Percentiles rank a stretch among this genome's conserved stretches.
phyloP scores from a whole-genome alignment of 23 tunicate genomes.

The Halocynthia roretzi region DNA sequence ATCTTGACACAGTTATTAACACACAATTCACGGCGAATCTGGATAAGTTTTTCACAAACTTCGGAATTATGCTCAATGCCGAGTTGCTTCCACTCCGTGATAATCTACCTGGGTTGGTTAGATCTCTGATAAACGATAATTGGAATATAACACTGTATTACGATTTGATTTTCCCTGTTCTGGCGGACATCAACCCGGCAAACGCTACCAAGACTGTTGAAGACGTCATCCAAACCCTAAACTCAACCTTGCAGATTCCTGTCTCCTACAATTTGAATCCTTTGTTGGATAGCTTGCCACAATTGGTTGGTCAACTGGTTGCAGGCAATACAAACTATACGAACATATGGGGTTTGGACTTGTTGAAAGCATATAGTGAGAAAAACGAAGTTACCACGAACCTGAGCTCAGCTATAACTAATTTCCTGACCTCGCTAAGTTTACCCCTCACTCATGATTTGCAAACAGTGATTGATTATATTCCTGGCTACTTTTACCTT shows the following conservation, averaged over 20 bases:
- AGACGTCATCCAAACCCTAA: slow-evolving; percentile 9
- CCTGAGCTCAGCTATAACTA: too few species aligned
- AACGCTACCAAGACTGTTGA: background rate
- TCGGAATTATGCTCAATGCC: background rate
- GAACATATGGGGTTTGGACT: slow-evolving; percentile 6
- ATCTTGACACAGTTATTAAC: slow-evolving; percentile 8
- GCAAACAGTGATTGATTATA: slow-evolving; percentile 1
- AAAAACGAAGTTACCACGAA: background rate
- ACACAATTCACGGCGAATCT: background rate
- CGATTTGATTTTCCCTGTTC: slow-evolving; percentile 5
- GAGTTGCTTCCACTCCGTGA: background rate
- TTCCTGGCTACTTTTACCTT: slow-evolving; percentile 13
- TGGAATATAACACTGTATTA: slow-evolving; percentile 8
- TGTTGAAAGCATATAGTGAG: slow-evolving; percentile 10
- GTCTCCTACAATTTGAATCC: background rate
- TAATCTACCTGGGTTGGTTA: slow-evolving; percentile 1
- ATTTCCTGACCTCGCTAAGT: too few species aligned
- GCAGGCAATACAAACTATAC: slow-evolving; percentile 1
- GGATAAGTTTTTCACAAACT: background rate
- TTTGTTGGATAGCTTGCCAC: slow-evolving; percentile 4
- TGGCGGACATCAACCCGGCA: slow-evolving; percentile 11
- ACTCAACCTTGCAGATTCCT: slow-evolving; percentile 6
- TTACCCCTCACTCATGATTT: slow-evolving; percentile 1
- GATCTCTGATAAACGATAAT: background rate
- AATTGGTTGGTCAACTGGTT: background rate